phyloP scores from a whole-genome alignment of 2,888 invertebrate genomes.

The Corythucha ciliata region DNA sequence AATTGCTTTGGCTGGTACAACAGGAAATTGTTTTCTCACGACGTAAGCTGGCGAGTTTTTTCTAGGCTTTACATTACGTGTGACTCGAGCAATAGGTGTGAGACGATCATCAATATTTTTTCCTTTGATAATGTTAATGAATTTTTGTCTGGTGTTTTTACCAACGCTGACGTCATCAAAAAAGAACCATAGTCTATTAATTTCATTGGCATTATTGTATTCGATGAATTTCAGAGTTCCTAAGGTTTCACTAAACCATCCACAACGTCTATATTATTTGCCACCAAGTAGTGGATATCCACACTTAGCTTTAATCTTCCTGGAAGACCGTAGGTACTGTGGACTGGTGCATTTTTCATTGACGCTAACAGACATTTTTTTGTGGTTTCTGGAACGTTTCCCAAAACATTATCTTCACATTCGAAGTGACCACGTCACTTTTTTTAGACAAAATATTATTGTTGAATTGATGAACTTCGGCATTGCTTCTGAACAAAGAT shows the following conservation, averaged over 20 bases:
- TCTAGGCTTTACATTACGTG: too few relatives aligned
- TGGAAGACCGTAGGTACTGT: neutral
- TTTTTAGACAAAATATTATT: neutral
- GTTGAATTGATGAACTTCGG: neutral
- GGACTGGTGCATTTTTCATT: neutral
- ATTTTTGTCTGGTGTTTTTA: too few relatives aligned
- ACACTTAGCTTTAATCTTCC: neutral
- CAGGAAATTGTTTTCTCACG: too few relatives aligned
- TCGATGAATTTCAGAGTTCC: neutral
- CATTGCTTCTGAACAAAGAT: neutral
- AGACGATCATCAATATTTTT: too few relatives aligned
- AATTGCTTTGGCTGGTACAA: too few relatives aligned
- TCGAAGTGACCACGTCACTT: neutral
- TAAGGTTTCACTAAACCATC: neutral
- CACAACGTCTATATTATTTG: neutral
- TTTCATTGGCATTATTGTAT: neutral
- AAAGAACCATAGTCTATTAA: too few relatives aligned
- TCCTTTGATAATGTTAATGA: too few relatives aligned
- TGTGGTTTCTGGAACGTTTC: neutral
- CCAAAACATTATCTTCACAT: neutral
- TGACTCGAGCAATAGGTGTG: too few relatives aligned
- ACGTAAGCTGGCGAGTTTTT: too few relatives aligned
- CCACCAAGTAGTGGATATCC: neutral
- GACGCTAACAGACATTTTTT: neutral
- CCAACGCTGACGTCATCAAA: too few relatives aligned